These are phyloP conservation scores for Sinelater perroti DNA, from an alignment of 2,888 invertebrate species.

Conservation along the genomic window DNA sequence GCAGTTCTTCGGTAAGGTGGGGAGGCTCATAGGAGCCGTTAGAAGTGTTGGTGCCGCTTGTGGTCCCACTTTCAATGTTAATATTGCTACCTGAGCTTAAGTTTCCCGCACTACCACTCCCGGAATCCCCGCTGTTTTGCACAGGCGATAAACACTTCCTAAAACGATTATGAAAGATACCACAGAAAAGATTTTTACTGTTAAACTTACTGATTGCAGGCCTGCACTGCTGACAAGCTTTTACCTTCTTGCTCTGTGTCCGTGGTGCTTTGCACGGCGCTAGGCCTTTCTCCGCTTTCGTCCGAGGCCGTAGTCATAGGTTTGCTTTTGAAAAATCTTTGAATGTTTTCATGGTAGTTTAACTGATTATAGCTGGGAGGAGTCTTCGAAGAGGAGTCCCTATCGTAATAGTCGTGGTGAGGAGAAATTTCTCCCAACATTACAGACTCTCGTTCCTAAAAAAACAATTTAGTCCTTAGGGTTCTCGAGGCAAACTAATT, in stretches of 20 bases:
- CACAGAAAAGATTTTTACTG: conserved; percentile 13
- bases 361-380: conserved; percentile 85
- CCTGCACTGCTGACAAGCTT: conserved; percentile 46
- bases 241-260: conserved; percentile 60
- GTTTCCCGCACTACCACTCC: conserved; percentile 70
- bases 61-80: conserved; percentile 65
- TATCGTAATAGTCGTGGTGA: conserved; percentile 81
- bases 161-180: conserved; percentile 22
- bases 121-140: conserved; percentile 65
- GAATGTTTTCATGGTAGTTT: conserved; percentile 81
- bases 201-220: conserved; percentile 41
- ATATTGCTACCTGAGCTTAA: conserved; percentile 68
- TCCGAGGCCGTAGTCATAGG: conserved; percentile 69
- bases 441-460: conserved; percentile 79
- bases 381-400: conserved; percentile 81
- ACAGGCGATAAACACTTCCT: conserved; percentile 60
- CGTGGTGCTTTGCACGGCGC: conserved; percentile 52
- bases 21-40: conserved; percentile 62
- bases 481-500: too few species aligned
- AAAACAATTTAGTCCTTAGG: too few species aligned
- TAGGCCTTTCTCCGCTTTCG: conserved; percentile 58
- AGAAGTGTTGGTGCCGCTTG: conserved; percentile 61
- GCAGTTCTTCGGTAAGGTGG: conserved; percentile 68
- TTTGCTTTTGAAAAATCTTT: conserved; percentile 72
- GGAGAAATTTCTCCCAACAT: conserved; percentile 88